Conservation (phyloP, 2,888 invertebrate species). For the Erebia ligea region DNA sequence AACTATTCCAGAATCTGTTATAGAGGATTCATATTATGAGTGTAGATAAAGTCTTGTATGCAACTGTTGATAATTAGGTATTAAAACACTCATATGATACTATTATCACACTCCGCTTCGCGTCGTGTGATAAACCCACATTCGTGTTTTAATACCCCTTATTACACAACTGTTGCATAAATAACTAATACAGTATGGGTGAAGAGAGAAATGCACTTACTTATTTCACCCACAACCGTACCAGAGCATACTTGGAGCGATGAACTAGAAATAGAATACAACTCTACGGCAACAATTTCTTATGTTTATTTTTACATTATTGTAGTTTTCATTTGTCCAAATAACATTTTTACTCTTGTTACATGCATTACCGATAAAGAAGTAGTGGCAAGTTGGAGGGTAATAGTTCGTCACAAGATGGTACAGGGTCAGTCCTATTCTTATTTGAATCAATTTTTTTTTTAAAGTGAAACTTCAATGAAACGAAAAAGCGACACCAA, state of each 20-base stretch:
- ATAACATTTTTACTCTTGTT: slow-evolving; percentile 16
- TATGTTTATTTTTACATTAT: neutral
- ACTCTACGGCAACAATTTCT: neutral
- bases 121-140: no score
- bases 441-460: slow-evolving; percentile 17
- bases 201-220: neutral
- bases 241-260: neutral
- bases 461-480: no score
- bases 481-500: no score
- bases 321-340: neutral
- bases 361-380: slow-evolving; percentile 26
- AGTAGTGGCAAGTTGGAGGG: slow-evolving; percentile 26
- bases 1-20: no score
- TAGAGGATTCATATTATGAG: no score
- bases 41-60: no score
- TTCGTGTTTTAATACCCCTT: no score
- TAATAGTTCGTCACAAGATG: slow-evolving; percentile 24
- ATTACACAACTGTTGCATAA: no score
- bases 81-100: no score
- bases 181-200: neutral
- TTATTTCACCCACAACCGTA: neutral
- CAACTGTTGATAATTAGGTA: no score
- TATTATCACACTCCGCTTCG: no score
- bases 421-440: slow-evolving; percentile 28
- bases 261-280: neutral